Conservation (phyloP, 2,888 invertebrate species). For the Strigamia maritima region DNA sequence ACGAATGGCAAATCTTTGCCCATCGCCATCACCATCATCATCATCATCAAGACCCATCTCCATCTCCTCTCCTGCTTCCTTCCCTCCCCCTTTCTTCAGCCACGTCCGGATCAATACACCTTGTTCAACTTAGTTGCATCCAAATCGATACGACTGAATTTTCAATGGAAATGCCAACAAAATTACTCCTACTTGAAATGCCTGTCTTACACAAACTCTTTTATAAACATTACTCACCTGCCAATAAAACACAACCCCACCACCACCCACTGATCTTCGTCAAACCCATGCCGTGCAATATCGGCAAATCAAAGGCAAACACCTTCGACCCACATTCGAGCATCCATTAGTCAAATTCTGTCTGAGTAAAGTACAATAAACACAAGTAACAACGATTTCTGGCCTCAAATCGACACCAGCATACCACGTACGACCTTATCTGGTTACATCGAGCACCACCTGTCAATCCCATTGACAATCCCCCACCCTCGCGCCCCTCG, state of each 20-base stretch:
- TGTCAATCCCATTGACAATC: background rate
- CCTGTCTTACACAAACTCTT: background rate
- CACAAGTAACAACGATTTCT: too few species aligned
- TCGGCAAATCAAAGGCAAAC: background rate
- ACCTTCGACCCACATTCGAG: background rate
- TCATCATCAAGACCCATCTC: slow-evolving; percentile 5
- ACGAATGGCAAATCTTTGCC: background rate
- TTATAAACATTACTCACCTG: background rate
- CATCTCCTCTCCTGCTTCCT: background rate
- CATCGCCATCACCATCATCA: slow-evolving; percentile 1
- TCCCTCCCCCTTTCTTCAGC: slow-evolving; percentile 1
- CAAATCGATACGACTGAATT: background rate
- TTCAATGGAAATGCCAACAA: background rate
- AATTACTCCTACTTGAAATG: background rate
- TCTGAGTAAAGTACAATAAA: too few species aligned
- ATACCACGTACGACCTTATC: background rate
- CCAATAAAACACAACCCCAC: background rate
- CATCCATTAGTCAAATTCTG: background rate
- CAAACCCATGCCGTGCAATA: background rate
- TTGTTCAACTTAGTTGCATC: background rate
- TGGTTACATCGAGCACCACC: slow-evolving; percentile 3
- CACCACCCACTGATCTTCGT: background rate
- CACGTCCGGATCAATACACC: background rate
- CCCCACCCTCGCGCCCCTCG: background rate
- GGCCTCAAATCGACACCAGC: background rate